Evolutionary conservation across 2,797 vertebrate genomes (phyloP).

Genomic region (Ispidina picta): DNA sequence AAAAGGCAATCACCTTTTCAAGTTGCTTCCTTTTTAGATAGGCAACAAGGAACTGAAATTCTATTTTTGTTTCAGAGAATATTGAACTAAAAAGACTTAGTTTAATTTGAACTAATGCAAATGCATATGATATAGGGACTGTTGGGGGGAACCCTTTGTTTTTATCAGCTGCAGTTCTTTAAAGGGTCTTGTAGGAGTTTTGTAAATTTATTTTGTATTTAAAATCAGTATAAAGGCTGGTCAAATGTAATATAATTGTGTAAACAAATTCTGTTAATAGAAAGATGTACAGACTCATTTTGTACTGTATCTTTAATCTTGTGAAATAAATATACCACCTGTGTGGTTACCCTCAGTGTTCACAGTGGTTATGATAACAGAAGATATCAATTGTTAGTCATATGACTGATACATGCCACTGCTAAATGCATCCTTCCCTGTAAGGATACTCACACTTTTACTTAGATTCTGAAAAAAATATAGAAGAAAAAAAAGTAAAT

Average conservation of each 20-base stretch:
- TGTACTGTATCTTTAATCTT: constrained; percentile 84
- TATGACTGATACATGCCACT: not conserved
- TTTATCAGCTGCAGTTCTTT: constrained; percentile 68
- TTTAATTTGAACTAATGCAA: constrained; percentile 72
- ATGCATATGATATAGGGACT: constrained; percentile 53
- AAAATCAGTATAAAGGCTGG: constrained; percentile 80
- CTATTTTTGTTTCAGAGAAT: constrained; percentile 62
- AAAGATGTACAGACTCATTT: constrained; percentile 85
- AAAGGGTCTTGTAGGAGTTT: constrained; percentile 74
- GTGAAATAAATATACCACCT: constrained; percentile 83
- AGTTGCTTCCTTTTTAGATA: constrained; percentile 58
- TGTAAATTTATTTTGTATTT: constrained; percentile 85
- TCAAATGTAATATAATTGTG: constrained; percentile 84
- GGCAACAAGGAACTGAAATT: constrained; percentile 51
- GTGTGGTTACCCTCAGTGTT: constrained; percentile 72
- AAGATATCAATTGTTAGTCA: not conserved
- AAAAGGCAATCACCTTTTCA: constrained; percentile 8
- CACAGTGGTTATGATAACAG: not conserved
- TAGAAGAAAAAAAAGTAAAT: not conserved
- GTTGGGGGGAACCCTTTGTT: constrained; percentile 53
- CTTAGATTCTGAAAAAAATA: not conserved
- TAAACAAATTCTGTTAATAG: constrained; percentile 85
- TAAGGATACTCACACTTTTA: not conserved
- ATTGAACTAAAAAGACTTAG: constrained; percentile 53
- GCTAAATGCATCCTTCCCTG: not conserved